Evolutionary conservation across 2,113 vertebrate species (phyloP), one percentile per base, ranked within the genome.

Genomic region (Sylvilagus bachmani): DNA sequence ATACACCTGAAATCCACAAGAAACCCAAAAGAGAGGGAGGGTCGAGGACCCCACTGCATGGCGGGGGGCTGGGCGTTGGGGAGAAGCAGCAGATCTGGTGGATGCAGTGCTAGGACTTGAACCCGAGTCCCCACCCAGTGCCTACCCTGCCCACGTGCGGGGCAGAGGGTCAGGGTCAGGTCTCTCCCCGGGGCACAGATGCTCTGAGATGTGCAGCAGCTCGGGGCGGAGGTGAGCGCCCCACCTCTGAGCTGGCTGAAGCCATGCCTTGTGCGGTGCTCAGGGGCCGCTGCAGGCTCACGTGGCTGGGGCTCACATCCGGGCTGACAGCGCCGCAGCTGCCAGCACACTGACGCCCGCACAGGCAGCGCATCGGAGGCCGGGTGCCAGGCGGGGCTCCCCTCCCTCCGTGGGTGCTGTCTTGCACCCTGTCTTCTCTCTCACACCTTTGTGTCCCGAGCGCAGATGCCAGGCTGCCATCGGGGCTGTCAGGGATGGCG

Each of bases 1-100:
- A 16, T n/a, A 31, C 49, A 29, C 12, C 33, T n/a, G 67, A 0
- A 1, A 58, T 49, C 31, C 44, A 33, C 22, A 51, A 0, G 12
- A 51, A 69, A 25, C 10, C 5, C 0, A 14, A 21, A 58, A 58
- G 1, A 67, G 77, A 11, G 0, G 1, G 0, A 0, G 38, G 70
- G 19, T 36, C 69, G 61, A 75, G 0, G 24, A 62, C 36, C 25
- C 33, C 25, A 2, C 1, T 53, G 53, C 19, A 36, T 21, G 51
- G 80, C 16, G 49, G 31, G 27, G 53, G 38, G 11, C 13, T 79
- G 44, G 61, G 19, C 44, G 36, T 13, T 2, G 36, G 49, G 24
- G 13, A 9, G 49, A 19, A 6, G 44, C 44, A 66, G 38, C 16
- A 27, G 38, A 10, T 74, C 11, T 8, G 8, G 6, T 21, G 16